Conservation (phyloP, 2,888 invertebrate species). For the Harpalus rufipes region DNA sequence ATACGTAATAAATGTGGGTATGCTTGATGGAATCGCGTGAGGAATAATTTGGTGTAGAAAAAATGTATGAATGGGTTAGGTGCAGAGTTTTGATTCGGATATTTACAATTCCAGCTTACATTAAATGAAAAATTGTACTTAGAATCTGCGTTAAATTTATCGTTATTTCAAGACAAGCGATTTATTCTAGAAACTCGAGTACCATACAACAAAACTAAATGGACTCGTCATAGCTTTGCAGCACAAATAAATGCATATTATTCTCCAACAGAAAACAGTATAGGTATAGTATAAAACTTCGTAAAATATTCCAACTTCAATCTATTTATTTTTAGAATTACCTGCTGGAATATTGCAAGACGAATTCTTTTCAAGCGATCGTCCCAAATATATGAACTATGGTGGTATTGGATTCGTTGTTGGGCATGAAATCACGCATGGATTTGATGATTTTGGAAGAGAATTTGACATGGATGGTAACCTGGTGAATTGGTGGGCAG, state of each 20-base stretch:
- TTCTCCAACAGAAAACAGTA: constrained; percentile 91
- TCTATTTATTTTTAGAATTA: constrained; percentile 78
- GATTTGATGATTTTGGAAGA: constrained; percentile 93
- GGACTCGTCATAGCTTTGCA: constrained; percentile 87
- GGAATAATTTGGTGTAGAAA: too few relatives aligned
- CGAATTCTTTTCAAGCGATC: constrained; percentile 91
- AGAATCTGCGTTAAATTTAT: constrained; percentile 87
- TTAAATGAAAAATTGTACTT: constrained; percentile 85
- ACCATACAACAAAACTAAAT: constrained; percentile 91
- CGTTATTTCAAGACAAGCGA: constrained; percentile 88
- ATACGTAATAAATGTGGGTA: too few relatives aligned
- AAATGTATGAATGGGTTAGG: too few relatives aligned
- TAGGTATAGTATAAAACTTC: constrained; percentile 79
- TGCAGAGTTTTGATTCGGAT: too few relatives aligned
- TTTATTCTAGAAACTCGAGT: constrained; percentile 87
- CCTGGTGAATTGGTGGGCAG: constrained; percentile 95
- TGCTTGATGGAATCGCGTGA: too few relatives aligned
- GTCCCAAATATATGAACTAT: constrained; percentile 95
- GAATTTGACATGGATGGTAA: constrained; percentile 96
- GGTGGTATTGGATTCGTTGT: constrained; percentile 95
- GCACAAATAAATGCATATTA: constrained; percentile 93
- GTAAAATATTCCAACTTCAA: neutral
- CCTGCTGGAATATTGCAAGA: constrained; percentile 88
- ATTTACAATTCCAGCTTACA: constrained; percentile 80
- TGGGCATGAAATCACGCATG: constrained; percentile 95